Percentiles rank a stretch among this genome's conserved stretches.
Conservation (phyloP, 2,797 vertebrate genomes). For the Mormyrops attenuatus region DNA sequence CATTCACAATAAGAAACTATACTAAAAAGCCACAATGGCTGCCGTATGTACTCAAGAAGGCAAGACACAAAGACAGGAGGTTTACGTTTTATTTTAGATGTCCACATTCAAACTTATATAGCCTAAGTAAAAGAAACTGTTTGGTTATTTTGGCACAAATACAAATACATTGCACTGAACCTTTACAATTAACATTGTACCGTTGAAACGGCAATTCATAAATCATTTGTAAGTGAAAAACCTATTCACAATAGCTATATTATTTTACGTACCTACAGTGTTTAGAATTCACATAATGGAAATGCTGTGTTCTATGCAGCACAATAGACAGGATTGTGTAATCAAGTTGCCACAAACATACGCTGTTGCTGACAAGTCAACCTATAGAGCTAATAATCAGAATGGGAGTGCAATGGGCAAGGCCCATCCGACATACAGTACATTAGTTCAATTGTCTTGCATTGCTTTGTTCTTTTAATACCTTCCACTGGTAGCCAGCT, state of each 20-base stretch:
- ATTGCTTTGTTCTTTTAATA: not conserved
- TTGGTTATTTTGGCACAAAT: slow-evolving; percentile 14
- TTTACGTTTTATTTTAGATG: slow-evolving; percentile 16
- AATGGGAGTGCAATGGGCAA: not conserved
- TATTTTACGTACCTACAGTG: not conserved
- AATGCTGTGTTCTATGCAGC: slow-evolving; percentile 11
- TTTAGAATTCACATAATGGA: slow-evolving; percentile 12
- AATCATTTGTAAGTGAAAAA: not conserved
- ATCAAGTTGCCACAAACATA: not conserved
- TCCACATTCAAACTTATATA: slow-evolving; percentile 4
- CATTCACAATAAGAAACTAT: not conserved
- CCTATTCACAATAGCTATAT: not conserved
- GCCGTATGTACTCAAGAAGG: not conserved
- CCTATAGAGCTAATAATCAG: slow-evolving; percentile 10
- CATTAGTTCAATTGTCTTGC: not conserved
- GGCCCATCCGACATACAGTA: slow-evolving; percentile 14
- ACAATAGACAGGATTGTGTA: slow-evolving; percentile 7
- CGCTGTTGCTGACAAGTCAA: not conserved
- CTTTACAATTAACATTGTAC: slow-evolving; percentile 16
- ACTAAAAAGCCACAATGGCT: not conserved
- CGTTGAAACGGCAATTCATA: slow-evolving; percentile 23
- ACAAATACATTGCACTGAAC: slow-evolving; percentile 9
- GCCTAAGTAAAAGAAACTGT: not conserved
- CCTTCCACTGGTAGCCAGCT: slow-evolving; percentile 14
- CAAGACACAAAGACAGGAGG: not conserved